phyloP scores from a whole-genome alignment of 2,113 vertebrate genomes.

The Leiothrix lutea region DNA sequence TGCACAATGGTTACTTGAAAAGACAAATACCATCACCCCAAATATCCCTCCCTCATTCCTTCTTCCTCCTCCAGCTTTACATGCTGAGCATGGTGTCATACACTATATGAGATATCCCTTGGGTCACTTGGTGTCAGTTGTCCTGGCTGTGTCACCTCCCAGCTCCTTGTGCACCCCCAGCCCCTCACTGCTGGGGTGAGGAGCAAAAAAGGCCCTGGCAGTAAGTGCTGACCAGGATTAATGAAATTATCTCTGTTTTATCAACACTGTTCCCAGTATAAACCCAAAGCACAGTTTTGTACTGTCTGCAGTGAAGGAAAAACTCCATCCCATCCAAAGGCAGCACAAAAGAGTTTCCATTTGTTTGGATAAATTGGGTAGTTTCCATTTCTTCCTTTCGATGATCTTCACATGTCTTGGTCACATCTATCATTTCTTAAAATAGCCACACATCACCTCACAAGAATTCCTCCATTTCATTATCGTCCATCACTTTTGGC shows the following conservation, averaged over 20 bases:
- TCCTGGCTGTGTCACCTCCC: background rate
- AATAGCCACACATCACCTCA: background rate
- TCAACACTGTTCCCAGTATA: background rate
- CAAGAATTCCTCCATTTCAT: background rate
- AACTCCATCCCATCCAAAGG: background rate
- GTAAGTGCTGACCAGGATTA: background rate
- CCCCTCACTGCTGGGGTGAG: background rate
- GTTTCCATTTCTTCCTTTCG: background rate
- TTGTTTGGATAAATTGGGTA: background rate
- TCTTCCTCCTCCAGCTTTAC: background rate
- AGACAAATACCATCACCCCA: background rate
- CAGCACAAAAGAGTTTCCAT: background rate
- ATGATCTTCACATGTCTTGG: background rate
- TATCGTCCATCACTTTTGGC: background rate
- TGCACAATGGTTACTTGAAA: too few species aligned
- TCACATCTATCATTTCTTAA: background rate
- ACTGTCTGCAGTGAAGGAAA: background rate
- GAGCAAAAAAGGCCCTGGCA: background rate
- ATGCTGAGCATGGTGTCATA: background rate
- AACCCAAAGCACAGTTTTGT: background rate
- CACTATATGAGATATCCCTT: fast-evolving
- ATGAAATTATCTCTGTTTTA: background rate
- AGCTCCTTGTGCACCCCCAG: background rate
- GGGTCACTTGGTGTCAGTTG: background rate
- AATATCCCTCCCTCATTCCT: background rate